phyloP scores from a whole-genome alignment of 2,888 invertebrate genomes.

The Ceratothoa steindachneri region DNA sequence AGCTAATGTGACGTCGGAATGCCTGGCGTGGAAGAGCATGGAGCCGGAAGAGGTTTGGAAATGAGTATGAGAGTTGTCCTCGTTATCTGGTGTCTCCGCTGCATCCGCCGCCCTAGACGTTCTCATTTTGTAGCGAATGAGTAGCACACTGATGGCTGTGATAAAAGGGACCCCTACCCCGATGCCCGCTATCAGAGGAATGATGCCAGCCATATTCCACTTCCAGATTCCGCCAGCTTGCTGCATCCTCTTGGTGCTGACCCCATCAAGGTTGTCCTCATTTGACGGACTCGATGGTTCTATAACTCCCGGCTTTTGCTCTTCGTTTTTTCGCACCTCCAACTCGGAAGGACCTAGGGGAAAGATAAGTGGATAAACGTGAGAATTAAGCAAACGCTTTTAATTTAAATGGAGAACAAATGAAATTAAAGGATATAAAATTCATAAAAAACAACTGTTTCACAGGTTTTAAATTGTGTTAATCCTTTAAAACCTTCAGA shows the following conservation, averaged over 20 bases:
- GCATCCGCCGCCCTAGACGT: not conserved
- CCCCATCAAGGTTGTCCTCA: not conserved
- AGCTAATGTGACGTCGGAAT: not conserved
- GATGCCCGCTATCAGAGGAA: not conserved
- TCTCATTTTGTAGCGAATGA: not conserved
- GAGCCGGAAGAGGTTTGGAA: not conserved
- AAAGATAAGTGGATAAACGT: not conserved
- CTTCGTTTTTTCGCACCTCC: slow-evolving; percentile 18
- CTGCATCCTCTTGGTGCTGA: not conserved
- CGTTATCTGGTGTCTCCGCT: not conserved
- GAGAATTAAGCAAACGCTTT: too few relatives aligned
- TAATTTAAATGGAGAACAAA: too few relatives aligned
- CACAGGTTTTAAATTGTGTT: too few relatives aligned
- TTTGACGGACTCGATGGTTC: not conserved
- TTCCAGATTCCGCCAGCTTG: not conserved
- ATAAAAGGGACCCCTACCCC: not conserved
- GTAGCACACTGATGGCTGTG: not conserved
- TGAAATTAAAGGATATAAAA: too few relatives aligned
- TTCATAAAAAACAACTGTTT: not conserved
- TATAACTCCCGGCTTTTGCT: not conserved
- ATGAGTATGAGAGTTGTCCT: slow-evolving; percentile 1
- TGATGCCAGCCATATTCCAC: not conserved
- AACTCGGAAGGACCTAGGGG: slow-evolving; percentile 18
- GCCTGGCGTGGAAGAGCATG: not conserved
- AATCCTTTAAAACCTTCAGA: too few relatives aligned